Base-by-base conservation (phyloP, 2,888 invertebrate genomes). In the Drosophila mayaguana region DNA sequence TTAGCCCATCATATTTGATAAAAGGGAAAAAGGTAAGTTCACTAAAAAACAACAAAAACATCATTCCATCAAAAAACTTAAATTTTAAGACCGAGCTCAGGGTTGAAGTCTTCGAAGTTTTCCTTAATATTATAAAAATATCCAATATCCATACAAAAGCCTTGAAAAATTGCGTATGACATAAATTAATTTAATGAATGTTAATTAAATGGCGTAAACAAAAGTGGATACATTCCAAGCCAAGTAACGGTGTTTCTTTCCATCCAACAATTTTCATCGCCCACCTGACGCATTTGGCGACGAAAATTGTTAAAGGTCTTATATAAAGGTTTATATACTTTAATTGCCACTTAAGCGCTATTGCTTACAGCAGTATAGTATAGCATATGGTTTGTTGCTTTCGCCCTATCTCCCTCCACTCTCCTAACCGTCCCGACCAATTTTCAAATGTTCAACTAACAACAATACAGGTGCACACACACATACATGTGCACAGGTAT, bases 251-350 rank as follows among this genome's bases (percentile, higher is more conserved):
- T 9, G 0, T 25, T 2, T 16, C 16, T n/a, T n/a, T 25, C 14
- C 2, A 36, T 36, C 34, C n/a, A 4, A 18, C 25, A n/a, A 28
- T 48, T 48, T 48, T 48, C 28, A 28, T n/a, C 12, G 11, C 46
- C 8, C 36, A n/a, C 20, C 43, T 42, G 38, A 2, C 22, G 25
- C 28, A 34, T 36, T 67, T 50, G 51, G 38, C 61, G 42, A 36
- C 57, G 28, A 40, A 43, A 75, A 43, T 12, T 63, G 45, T 61
- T 57, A 20, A 54, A 38, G 22, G 46, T 43, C 78, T 77, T 77
- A 77, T 78, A 78, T 77, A 77, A 77, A 77, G 56, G 12, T 78
- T 74, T 62, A 74, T 62, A 69, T 65, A 50, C 56, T 43, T 63
- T 53, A 63, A 77, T 64, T 48, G 57, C 25, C 4, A 18, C 22